Conservation (phyloP, 1,140 invertebrate genomes). For the Teleopsis dalmanni region DNA sequence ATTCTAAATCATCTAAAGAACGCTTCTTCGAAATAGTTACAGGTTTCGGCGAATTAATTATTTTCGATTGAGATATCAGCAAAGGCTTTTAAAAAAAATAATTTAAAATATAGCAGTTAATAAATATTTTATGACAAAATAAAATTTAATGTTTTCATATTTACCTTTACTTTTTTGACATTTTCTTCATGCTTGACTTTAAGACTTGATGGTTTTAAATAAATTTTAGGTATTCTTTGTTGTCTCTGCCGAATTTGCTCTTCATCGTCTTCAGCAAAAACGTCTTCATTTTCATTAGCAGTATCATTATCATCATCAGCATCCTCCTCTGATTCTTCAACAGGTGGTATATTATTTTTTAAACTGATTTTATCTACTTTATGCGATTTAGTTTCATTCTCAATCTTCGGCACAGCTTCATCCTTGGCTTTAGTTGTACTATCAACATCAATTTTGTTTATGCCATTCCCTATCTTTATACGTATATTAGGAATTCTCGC, state of each 20-base stretch:
- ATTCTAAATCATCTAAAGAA: conserved; percentile 12
- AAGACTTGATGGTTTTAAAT: no score
- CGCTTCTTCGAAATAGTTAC: conserved; percentile 23
- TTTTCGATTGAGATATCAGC: conserved; percentile 5
- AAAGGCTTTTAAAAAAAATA: conserved; percentile 4
- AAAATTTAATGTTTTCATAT: no score
- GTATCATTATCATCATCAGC: background rate
- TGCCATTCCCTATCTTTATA: conserved; percentile 30
- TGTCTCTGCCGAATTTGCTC: conserved; percentile 2
- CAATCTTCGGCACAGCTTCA: conserved; percentile 16
- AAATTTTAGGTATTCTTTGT: no score
- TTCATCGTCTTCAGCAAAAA: conserved; percentile 3
- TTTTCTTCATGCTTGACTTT: background rate
- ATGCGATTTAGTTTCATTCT: conserved; percentile 7
- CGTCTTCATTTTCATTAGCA: conserved; percentile 7
- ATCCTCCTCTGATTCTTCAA: background rate
- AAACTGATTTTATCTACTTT: no score
- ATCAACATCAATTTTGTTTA: conserved; percentile 14
- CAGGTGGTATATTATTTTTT: conserved; percentile 6
- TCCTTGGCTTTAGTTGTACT: conserved; percentile 10
- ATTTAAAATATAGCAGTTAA: background rate
- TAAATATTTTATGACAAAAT: background rate
- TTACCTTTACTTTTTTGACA: background rate
- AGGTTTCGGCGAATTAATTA: background rate
- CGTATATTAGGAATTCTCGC: conserved; percentile 34